A percentile compares a stretch with the other conserved stretches of the same genome.
Conservation (phyloP, 2,888 invertebrate genomes). For the Napeogenes inachia region DNA sequence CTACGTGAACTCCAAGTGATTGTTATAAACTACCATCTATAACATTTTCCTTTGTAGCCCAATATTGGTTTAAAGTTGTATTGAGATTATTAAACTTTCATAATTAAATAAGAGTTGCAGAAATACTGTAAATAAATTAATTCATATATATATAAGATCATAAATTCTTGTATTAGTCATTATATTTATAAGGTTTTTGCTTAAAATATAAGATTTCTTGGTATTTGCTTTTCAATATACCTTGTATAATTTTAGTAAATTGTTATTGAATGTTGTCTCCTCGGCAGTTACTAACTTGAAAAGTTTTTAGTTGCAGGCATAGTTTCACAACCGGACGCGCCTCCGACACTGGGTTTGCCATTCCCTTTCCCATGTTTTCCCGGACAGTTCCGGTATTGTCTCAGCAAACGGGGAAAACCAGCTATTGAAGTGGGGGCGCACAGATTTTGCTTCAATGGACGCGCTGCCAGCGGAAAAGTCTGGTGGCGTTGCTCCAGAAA, state of each 20-base stretch:
- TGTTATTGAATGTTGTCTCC: not conserved
- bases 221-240: not conserved
- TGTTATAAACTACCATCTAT: no score
- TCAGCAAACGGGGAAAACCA: slow-evolving; percentile 71
- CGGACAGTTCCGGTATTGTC: slow-evolving; percentile 70
- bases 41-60: no score
- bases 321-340: slow-evolving; percentile 45
- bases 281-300: slow-evolving; percentile 39
- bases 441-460: slow-evolving; percentile 71
- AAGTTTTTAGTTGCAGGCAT: slow-evolving; percentile 61
- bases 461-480: slow-evolving; percentile 71
- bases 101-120: no score
- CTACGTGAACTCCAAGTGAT: no score
- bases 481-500: slow-evolving; percentile 74
- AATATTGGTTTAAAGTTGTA: no score
- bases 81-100: no score
- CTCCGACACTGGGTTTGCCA: slow-evolving; percentile 66
- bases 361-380: slow-evolving; percentile 72
- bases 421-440: slow-evolving; percentile 73
- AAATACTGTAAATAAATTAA: no score
- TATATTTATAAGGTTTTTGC: no score
- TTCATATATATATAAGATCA: no score
- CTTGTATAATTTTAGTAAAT: slow-evolving; percentile 4
- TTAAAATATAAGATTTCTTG: not conserved
- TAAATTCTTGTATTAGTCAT: no score